Evolutionary conservation across 2,113 vertebrate genomes (phyloP), one percentile per base, ranked within the genome.

Genomic region (Tinamus guttatus): DNA sequence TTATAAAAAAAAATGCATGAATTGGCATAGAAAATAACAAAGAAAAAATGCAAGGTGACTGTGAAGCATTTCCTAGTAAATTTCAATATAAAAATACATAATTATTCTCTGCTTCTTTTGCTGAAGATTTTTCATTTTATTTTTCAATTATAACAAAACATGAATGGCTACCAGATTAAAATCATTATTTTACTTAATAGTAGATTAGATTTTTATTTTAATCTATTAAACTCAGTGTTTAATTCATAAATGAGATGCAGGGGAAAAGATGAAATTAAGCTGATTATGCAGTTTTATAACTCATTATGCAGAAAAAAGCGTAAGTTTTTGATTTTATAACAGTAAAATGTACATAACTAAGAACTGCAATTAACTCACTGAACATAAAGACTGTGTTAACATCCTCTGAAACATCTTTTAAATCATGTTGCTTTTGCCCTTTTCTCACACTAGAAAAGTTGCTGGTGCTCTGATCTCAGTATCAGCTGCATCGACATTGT

Each of bases 171-270:
- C 68, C 81, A 67, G 52, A 80, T 90, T 73, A 51, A 83, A 43
- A 5, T 60, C 76, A 78, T 51, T 78, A 58, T 87, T 95, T 90
- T 89, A 6, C 56, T 43, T 30, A 62, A 49, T 45, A 21, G 21
- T 87, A 65, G 62, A 51, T 77, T 80, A 63, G 40, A 84, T 93
- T 92, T 88, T 88, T 78, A 62, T 86, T 94, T 90, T 87, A 40
- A 75, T 95, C 41, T 87, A 32, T 83, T 89, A 63, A 67, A 73
- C 32, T 68, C 62, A 67, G 41, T 77, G 34, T 82, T 64, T 80
- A 77, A 45, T 79, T 82, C 41, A 56, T 22, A 87, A 67, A 52
- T 69, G 28, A 85, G 79, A 28, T 49, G 19, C 79, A 64, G 34
- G 43, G 80, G 87, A 90, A 24, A 24, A 47, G 60, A 49, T 75